Evolutionary conservation across 2,888 invertebrate species (phyloP).

Genomic region (Eilema griseolum): DNA sequence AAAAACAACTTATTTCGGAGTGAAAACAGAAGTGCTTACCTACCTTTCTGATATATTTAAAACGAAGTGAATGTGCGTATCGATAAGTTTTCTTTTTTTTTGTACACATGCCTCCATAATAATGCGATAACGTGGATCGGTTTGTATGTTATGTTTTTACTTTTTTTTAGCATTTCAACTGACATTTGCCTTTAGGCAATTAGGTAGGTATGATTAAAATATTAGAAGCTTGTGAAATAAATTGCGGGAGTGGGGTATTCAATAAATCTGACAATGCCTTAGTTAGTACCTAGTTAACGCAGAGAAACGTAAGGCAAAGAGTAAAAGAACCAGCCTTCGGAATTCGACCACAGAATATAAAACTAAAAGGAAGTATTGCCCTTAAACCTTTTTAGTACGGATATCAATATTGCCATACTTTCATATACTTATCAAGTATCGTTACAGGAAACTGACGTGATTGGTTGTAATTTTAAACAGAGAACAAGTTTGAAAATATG

Average conservation of each 20-base stretch:
- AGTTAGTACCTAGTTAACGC: no score
- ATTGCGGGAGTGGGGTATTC: not conserved
- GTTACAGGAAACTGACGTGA: not conserved
- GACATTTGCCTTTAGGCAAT: not conserved
- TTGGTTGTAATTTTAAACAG: not conserved
- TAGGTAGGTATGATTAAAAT: not conserved
- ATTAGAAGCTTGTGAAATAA: not conserved
- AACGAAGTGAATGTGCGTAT: not conserved
- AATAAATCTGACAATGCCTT: not conserved
- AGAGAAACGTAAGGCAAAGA: not conserved
- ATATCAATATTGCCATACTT: not conserved
- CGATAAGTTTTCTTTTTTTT: not conserved
- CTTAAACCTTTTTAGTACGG: slow-evolving; percentile 1
- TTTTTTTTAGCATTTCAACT: not conserved
- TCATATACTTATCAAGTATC: not conserved
- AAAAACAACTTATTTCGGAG: slow-evolving; percentile 1
- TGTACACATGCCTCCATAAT: not conserved
- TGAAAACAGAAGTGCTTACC: not conserved
- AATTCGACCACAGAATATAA: slow-evolving; percentile 9
- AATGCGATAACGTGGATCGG: not conserved
- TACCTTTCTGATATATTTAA: not conserved
- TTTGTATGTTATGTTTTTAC: not conserved
- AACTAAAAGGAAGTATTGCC: slow-evolving; percentile 19
- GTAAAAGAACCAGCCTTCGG: not conserved
- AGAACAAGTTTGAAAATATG: not conserved